These are phyloP conservation scores for Drosophila cracens DNA, from an alignment of 2,888 invertebrate species.

Conservation along the genomic window DNA sequence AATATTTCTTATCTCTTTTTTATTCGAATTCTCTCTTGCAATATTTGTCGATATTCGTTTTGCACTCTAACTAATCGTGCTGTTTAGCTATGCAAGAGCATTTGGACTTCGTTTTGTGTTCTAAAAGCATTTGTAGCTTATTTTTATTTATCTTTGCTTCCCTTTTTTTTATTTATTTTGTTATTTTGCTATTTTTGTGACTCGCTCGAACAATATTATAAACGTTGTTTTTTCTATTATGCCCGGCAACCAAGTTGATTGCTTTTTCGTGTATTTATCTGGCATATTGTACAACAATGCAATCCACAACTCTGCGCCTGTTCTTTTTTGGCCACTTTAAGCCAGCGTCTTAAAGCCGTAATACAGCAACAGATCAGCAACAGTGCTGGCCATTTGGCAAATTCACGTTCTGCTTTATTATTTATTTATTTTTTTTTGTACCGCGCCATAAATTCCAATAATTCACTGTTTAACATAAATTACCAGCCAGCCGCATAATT, in stretches of 20 bases:
- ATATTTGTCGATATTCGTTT: neutral
- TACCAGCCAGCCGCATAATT: constrained; percentile 70
- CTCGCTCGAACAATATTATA: constrained; percentile 48
- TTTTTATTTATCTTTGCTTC: constrained; percentile 37
- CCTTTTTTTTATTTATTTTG: constrained; percentile 14
- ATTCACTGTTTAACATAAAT: constrained; percentile 75
- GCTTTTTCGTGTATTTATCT: constrained; percentile 77
- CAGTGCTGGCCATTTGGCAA: constrained; percentile 13
- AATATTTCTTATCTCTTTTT: neutral
- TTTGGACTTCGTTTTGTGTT: constrained; percentile 1
- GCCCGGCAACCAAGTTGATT: constrained; percentile 55
- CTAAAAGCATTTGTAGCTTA: constrained; percentile 16
- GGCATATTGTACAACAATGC: constrained; percentile 53
- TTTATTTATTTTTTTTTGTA: constrained; percentile 46
- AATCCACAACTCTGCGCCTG: constrained; percentile 9
- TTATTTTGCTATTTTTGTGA: constrained; percentile 23
- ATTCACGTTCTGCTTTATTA: constrained; percentile 32
- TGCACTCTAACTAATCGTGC: neutral
- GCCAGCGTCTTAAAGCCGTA: constrained; percentile 32
- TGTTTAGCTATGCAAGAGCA: constrained; percentile 32
- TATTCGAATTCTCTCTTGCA: neutral
- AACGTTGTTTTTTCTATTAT: constrained; percentile 54
- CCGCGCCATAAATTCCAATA: constrained; percentile 71
- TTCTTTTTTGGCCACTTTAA: constrained; percentile 13
- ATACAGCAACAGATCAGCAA: constrained; percentile 48